Conservation (phyloP, 2,113 vertebrate species). For the Clarias magur region DNA sequence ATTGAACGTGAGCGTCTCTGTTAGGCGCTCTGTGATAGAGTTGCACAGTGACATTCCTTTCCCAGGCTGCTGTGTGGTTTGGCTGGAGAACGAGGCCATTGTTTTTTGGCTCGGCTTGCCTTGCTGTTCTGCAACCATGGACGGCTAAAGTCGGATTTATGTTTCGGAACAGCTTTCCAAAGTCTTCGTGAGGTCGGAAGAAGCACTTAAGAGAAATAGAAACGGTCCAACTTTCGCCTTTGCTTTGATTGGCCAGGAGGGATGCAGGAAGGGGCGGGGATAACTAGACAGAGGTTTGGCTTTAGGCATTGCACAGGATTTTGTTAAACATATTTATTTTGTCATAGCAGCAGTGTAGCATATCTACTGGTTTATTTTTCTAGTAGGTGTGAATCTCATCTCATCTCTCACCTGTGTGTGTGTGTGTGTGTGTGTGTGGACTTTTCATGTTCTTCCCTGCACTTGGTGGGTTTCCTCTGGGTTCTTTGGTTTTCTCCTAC, state of each 20-base stretch:
- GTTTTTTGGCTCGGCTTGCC: constrained; percentile 34
- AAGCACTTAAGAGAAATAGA: not conserved
- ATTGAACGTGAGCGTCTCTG: constrained; percentile 35
- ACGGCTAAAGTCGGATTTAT: constrained; percentile 4
- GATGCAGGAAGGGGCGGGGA: not conserved
- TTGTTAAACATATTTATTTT: not conserved
- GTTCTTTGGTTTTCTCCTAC: too few species aligned
- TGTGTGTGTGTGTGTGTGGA: too few species aligned
- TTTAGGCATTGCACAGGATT: not conserved
- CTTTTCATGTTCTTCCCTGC: too few species aligned
- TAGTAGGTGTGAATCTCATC: not conserved
- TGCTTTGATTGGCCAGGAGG: not conserved
- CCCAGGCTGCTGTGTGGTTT: constrained; percentile 50
- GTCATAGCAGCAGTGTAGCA: not conserved
- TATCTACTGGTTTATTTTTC: not conserved
- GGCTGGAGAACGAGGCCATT: constrained; percentile 43
- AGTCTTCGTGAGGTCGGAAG: not conserved
- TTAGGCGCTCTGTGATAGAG: constrained; percentile 44
- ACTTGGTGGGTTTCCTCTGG: too few species aligned
- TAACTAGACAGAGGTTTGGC: not conserved
- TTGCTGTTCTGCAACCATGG: not conserved
- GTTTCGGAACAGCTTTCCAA: constrained; percentile 2
- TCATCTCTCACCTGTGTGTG: too few species aligned
- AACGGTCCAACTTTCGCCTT: not conserved
- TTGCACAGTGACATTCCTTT: constrained; percentile 50